phyloP scores from a whole-genome alignment of 2,888 invertebrate genomes.

The Dexiosoma caninum region DNA sequence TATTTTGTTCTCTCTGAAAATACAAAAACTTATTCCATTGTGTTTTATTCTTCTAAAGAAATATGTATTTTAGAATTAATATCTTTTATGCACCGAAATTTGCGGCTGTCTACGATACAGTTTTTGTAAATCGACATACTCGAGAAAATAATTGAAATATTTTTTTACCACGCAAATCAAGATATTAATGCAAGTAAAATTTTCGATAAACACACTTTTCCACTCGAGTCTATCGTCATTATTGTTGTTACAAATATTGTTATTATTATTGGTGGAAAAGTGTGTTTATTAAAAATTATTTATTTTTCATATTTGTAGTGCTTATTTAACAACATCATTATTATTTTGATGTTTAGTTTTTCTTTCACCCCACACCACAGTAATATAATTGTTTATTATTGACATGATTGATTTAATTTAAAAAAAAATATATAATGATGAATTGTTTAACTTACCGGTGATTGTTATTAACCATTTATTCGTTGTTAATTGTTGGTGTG shows the following conservation, averaged over 20 bases:
- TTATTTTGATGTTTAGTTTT: not conserved
- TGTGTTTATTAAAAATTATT: constrained; percentile 34
- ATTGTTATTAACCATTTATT: constrained; percentile 72
- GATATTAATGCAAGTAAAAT: not conserved
- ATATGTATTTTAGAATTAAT: too few species aligned
- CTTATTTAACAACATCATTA: constrained; percentile 22
- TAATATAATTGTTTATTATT: not conserved
- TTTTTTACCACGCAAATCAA: not conserved
- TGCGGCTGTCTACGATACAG: not conserved
- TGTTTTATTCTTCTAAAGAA: not conserved
- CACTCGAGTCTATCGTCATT: constrained; percentile 23
- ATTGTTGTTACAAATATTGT: not conserved
- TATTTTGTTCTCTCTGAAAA: too few species aligned
- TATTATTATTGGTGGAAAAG: not conserved
- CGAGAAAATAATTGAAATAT: too few species aligned
- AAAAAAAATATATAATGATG: not conserved
- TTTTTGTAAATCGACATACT: too few species aligned
- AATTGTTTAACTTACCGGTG: constrained; percentile 71
- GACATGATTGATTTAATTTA: constrained; percentile 26
- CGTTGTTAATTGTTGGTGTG: constrained; percentile 50
- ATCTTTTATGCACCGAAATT: too few species aligned
- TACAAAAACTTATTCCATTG: not conserved
- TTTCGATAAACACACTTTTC: constrained; percentile 31
- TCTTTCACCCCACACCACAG: too few species aligned
- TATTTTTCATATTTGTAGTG: constrained; percentile 29